These are phyloP conservation scores for Pristionchus maxplancki DNA, from an alignment of 2,888 invertebrate species.

Conservation along the genomic window DNA sequence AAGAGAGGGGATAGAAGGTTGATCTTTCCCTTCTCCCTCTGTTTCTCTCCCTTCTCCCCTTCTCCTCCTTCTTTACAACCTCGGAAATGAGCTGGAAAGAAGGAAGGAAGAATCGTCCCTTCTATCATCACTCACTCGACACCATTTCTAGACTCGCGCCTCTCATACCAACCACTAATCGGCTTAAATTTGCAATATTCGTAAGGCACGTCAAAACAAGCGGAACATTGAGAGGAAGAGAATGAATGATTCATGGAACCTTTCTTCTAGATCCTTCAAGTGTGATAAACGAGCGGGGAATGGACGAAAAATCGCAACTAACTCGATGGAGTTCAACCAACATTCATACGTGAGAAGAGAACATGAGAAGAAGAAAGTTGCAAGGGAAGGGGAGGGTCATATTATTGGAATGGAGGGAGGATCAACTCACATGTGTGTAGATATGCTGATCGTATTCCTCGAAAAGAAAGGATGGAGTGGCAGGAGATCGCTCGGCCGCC, in stretches of 20 bases:
- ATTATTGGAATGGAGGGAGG: neutral
- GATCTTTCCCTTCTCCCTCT: conserved; percentile 38
- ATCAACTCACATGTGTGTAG: conserved; percentile 36
- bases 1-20: neutral
- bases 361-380: neutral
- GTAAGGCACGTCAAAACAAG: neutral
- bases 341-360: neutral
- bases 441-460: conserved; percentile 43
- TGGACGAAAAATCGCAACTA: neutral
- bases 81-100: conserved; percentile 36
- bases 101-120: neutral
- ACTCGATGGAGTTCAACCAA: neutral
- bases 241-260: conserved; percentile 2
- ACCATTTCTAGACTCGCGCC: neutral
- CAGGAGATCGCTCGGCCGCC: conserved; percentile 30
- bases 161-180: neutral
- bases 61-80: conserved; percentile 21
- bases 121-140: neutral
- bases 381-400: neutral
- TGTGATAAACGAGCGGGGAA: neutral
- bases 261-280: neutral
- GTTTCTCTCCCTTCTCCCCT: neutral
- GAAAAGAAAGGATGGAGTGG: conserved; percentile 45
- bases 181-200: neutral
- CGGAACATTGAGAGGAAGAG: neutral